These are phyloP conservation scores for Microchrysa polita DNA, from an alignment of 2,888 invertebrate species.

Conservation along the genomic window DNA sequence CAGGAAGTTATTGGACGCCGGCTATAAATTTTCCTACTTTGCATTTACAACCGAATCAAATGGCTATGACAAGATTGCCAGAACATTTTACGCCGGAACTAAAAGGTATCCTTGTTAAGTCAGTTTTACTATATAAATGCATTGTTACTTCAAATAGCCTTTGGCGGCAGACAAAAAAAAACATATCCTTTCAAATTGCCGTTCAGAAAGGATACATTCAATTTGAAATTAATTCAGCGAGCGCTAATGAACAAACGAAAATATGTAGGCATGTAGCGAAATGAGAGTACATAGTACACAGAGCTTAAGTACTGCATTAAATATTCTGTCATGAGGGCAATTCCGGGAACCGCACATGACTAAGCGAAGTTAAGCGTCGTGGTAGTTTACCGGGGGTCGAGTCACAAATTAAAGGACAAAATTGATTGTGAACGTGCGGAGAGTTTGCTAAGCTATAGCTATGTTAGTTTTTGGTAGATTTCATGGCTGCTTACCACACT, in stretches of 20 bases:
- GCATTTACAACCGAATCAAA: no score
- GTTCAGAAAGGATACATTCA: not conserved
- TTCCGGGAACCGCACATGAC: constrained; percentile 26
- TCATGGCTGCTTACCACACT: not conserved
- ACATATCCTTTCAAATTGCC: no score
- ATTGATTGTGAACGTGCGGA: constrained; percentile 23
- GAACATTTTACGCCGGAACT: no score
- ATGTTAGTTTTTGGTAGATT: not conserved
- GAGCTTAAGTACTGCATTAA: constrained; percentile 27
- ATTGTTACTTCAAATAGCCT: no score
- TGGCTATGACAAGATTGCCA: no score
- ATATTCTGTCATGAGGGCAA: constrained; percentile 23
- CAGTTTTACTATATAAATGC: no score
- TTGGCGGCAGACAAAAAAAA: no score
- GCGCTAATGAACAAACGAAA: not conserved
- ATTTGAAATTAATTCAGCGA: not conserved
- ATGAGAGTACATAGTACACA: not conserved
- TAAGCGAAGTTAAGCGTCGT: not conserved
- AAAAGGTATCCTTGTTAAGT: no score
- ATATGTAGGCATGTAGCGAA: constrained; percentile 28
- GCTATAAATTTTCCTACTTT: no score
- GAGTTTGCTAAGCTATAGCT: constrained; percentile 16
- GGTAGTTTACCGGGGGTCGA: constrained; percentile 8
- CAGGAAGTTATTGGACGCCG: no score
- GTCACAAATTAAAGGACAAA: constrained; percentile 6